Percentiles rank a stretch among this genome's conserved stretches.
These are phyloP conservation scores for Liodrosophila aerea DNA, from an alignment of 2,888 invertebrate species.

Conservation along the genomic window DNA sequence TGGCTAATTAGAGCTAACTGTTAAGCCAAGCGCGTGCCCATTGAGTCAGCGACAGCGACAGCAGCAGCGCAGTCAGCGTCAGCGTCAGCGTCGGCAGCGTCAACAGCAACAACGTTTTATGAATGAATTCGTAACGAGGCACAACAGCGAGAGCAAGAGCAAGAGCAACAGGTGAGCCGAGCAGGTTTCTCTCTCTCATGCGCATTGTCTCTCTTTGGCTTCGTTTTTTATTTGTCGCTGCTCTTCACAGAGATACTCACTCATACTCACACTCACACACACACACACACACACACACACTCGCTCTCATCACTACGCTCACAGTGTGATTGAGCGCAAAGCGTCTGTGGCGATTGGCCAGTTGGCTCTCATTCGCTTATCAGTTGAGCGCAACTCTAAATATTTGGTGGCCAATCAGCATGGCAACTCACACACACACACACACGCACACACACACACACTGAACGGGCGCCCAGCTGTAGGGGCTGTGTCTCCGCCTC, in stretches of 20 bases:
- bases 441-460: too few relatives aligned
- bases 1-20: slow-evolving; percentile 36
- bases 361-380: not conserved
- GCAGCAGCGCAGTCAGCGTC: not conserved
- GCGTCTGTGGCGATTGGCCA: not conserved
- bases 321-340: too few relatives aligned
- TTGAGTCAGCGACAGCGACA: slow-evolving; percentile 32
- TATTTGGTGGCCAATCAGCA: not conserved
- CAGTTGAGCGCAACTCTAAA: not conserved
- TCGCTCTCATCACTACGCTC: not conserved
- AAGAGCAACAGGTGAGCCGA: slow-evolving; percentile 24
- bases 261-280: slow-evolving; percentile 4
- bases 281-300: slow-evolving; percentile 5
- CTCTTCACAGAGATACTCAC: slow-evolving; percentile 18
- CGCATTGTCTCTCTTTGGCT: slow-evolving; percentile 9
- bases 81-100: slow-evolving; percentile 10
- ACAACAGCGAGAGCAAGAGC: not conserved
- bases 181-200: slow-evolving; percentile 33
- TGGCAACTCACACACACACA: not conserved
- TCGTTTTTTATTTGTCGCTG: too few relatives aligned
- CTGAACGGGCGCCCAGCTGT: too few relatives aligned
- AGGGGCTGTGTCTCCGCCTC: slow-evolving; percentile 11
- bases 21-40: slow-evolving; percentile 43
- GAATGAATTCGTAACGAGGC: slow-evolving; percentile 1
- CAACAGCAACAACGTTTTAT: slow-evolving; percentile 4